phyloP scores from a whole-genome alignment of 2,888 invertebrate species.

The Eupithecia subfuscata region DNA sequence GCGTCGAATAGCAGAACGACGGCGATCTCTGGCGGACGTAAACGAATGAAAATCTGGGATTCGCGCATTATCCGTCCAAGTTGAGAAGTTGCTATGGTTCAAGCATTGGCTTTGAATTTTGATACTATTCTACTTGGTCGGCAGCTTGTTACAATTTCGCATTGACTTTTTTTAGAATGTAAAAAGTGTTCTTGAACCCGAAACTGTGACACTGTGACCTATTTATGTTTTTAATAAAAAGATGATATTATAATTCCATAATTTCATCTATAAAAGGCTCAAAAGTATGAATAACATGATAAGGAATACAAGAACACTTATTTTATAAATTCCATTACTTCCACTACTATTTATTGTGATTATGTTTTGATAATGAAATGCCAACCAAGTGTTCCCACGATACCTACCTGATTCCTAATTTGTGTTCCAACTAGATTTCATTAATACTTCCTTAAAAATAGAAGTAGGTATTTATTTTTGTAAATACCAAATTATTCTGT shows the following conservation, averaged over 20 bases:
- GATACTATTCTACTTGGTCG: constrained; percentile 45
- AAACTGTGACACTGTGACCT: constrained; percentile 65
- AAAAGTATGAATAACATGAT: background rate
- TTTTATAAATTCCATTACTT: background rate
- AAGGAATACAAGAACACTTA: background rate
- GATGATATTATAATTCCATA: background rate
- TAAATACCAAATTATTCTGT: constrained; percentile 6
- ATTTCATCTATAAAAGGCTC: background rate
- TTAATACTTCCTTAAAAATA: background rate
- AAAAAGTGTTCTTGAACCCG: constrained; percentile 54
- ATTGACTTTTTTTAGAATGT: constrained; percentile 60
- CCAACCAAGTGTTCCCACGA: background rate
- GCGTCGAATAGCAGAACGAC: constrained; percentile 33
- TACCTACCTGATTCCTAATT: constrained; percentile 16
- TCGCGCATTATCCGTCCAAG: constrained; percentile 61
- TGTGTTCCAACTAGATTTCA: constrained; percentile 23
- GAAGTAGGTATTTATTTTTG: constrained; percentile 17
- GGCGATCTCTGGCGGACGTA: constrained; percentile 14
- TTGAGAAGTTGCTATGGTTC: constrained; percentile 36
- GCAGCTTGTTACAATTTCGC: constrained; percentile 52
- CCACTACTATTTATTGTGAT: background rate
- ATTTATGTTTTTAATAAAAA: constrained; percentile 38
- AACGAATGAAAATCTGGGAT: constrained; percentile 19
- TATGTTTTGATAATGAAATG: background rate
- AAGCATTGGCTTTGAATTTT: background rate